Percentiles rank a stretch among this genome's conserved stretches.
phyloP scores from a whole-genome alignment of 2,113 vertebrate species.

The Pelusios castaneus region DNA sequence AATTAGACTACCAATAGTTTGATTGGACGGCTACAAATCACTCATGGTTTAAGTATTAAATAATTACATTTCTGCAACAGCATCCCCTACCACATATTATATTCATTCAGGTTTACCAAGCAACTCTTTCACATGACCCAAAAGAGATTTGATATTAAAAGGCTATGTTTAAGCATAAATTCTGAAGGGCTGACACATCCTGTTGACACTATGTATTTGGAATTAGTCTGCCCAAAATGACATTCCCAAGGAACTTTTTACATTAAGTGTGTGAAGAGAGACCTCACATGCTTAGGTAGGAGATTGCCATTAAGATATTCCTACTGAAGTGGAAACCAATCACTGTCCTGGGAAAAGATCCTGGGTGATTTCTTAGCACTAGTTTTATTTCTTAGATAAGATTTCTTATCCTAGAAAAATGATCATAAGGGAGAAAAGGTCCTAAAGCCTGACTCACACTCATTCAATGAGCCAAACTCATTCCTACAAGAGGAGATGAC shows the following conservation, averaged over 20 bases:
- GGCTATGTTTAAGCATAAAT: neutral
- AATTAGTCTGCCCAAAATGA: neutral
- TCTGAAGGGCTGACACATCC: neutral
- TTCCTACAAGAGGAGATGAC: no score
- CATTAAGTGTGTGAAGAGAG: no score
- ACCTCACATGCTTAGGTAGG: no score
- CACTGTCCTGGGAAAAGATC: no score
- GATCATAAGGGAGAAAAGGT: no score
- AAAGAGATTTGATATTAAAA: neutral
- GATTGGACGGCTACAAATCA: neutral
- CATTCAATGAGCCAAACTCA: no score
- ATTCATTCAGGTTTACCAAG: neutral
- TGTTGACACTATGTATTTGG: neutral
- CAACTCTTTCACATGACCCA: neutral
- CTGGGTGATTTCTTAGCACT: no score
- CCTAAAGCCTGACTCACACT: no score
- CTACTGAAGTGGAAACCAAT: no score
- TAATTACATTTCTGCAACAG: neutral
- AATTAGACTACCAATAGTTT: neutral
- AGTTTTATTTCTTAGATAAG: no score
- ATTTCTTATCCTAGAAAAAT: no score
- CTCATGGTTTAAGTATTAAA: neutral
- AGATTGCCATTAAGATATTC: no score
- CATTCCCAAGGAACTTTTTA: neutral
- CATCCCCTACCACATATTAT: neutral